Base-by-base conservation (phyloP, 2,113 vertebrate genomes). In the Neolamprologus variostigma region DNA sequence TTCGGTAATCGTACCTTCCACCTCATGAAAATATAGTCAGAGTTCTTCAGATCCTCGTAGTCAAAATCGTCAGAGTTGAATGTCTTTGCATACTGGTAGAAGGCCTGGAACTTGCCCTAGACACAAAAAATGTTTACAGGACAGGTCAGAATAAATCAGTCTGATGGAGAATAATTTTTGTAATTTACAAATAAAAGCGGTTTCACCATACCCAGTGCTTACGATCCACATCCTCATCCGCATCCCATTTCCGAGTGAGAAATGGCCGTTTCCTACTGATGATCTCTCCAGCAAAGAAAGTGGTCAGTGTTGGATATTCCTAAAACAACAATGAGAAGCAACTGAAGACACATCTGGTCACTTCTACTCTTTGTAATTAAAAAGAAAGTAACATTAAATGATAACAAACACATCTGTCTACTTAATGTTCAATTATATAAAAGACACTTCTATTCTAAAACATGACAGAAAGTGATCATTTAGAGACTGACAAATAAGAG, bases 51-150 rank as follows among this genome's bases (percentile, higher is more conserved):
- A 90, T 99, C 98, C 91, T 99, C 98, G 23, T 99, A 99, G 94
- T 98, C 98, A 92, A 99, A 99, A 91, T 99, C 98, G 87, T 99
- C 99, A 0, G 98, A 98, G 93, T 99, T 99, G 96, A 99, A 99
- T 71, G 97, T 98, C 96, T 99, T 99, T 95, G 99, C 98, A 86
- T 99, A 99, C 96, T 99, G 98, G 95, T 99, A 99, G 96, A 99
- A 99, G 68, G 99, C 98, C 93, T 98, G 98, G 91, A 99, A 99
- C 95, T 99, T 99, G 31, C 98, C 98, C 99, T 99, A 91, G 83
- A 93, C 93, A 83, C 6, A 87, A 86, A 85, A 80, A 83, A 50
- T 2, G 1, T 51, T 83, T 86, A n/a, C 21, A 11, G 37, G 55
- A 87, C 4, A 83, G 4, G 12, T 80, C 26, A 85, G 5, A 13